Evolutionary conservation across 1,140 invertebrate genomes (phyloP), one percentile per base, ranked within the genome.

Genomic region (Gryllus bimaculatus): DNA sequence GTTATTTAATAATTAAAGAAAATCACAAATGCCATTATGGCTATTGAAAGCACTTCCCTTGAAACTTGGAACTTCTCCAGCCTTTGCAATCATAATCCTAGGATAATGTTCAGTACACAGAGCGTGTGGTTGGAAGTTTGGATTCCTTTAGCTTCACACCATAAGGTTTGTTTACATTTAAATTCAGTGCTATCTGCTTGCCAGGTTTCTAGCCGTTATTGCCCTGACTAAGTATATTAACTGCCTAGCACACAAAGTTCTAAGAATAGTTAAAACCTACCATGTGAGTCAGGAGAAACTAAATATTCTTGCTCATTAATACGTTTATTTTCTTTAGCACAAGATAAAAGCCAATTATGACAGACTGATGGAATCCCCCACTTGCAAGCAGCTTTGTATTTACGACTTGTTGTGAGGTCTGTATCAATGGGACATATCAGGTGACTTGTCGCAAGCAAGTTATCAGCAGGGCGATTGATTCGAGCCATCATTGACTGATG

Each of bases 341-440:
- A 96, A 39, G 88, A 86, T 66, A 93, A 84, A 47, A 98, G 83
- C 96, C 96, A 98, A 18, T 91, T 85, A 39, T 91, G 90, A 1
- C 84, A 90, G 3, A 97, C 90, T 39, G 92, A 93, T 2, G 90
- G 94, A 77, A 95, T 83, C 20, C 89, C 89, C 96, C 95, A 98
- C 83, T 94, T 94, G 0, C 94, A 84, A 0, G 95, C 94, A 10
- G 94, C 95, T 54, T 86, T 85, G 85, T 95, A 97, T 84, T 98
- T 98, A 76, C 91, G 90, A 0, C 95, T 95, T 18, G 8, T 77
- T 18, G 20, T 21, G 20, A 48, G 39, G 7, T n/a, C 39, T 8
- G 76, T 78, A 0, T 93, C 85, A 0, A 85, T 85, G 10, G 91
- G 90, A 80, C 93, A 94, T 39, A 97, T 86, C 0, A 98, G 88